Conservation (phyloP, 2,888 invertebrate genomes). For the Trachelus troglodyta region DNA sequence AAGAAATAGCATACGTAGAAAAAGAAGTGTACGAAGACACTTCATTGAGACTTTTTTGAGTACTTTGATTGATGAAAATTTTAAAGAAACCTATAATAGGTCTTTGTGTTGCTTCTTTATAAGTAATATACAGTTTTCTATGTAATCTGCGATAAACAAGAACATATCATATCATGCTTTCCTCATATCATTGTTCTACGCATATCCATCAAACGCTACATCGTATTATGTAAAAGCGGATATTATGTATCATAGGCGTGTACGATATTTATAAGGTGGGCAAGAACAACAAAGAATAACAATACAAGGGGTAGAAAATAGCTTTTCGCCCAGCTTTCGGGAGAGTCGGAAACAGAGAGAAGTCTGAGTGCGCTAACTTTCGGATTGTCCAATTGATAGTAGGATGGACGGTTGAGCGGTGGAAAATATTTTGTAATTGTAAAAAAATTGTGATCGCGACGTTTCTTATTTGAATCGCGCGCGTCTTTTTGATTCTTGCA, state of each 20-base stretch:
- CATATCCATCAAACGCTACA: slow-evolving; percentile 34
- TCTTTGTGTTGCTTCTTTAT: not conserved
- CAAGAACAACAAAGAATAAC: not conserved
- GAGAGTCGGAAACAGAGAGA: not conserved
- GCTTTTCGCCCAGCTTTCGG: not conserved
- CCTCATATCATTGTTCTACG: slow-evolving; percentile 50
- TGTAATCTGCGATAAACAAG: slow-evolving; percentile 42
- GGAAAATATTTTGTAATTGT: slow-evolving; percentile 44
- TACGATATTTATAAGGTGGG: slow-evolving; percentile 36
- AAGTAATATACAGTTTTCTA: not conserved
- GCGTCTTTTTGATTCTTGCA: slow-evolving; percentile 12
- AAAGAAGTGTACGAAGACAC: not conserved
- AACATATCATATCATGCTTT: slow-evolving; percentile 52
- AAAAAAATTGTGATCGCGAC: slow-evolving; percentile 18
- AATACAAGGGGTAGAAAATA: not conserved
- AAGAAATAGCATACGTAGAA: not conserved
- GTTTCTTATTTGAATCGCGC: slow-evolving; percentile 12
- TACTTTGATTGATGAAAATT: not conserved
- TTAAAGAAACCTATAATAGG: not conserved
- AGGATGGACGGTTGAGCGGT: slow-evolving; percentile 2
- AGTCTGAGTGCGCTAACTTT: not conserved
- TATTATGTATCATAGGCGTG: slow-evolving; percentile 41
- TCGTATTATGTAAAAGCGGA: slow-evolving; percentile 39
- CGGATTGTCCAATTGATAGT: not conserved
- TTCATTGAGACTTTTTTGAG: not conserved